phyloP scores from a whole-genome alignment of 1,140 invertebrate genomes.

The Drosophila leontia region DNA sequence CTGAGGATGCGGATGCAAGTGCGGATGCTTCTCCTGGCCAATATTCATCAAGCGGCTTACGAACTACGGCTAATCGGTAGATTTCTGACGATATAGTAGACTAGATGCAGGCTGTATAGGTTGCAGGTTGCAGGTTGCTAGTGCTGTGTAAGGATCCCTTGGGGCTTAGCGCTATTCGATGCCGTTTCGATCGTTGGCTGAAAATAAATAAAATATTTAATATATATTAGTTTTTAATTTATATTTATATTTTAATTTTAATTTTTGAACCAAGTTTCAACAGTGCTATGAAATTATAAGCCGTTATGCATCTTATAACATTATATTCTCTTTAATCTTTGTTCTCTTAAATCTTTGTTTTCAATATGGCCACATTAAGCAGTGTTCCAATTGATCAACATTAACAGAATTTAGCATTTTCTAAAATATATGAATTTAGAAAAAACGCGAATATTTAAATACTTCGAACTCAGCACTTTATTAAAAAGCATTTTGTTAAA shows the following conservation, averaged over 20 bases:
- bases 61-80: constrained; percentile 48
- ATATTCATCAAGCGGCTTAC: constrained; percentile 75
- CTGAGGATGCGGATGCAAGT: constrained; percentile 55
- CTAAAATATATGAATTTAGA: no score
- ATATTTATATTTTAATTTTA: no score
- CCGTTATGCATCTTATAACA: not conserved
- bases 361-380: no score
- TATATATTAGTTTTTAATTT: no score
- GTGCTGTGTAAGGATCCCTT: constrained; percentile 1
- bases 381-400: no score
- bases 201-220: not conserved
- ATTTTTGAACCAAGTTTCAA: not conserved
- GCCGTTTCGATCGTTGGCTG: constrained; percentile 18
- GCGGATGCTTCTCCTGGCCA: constrained; percentile 71
- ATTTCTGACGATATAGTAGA: constrained; percentile 51
- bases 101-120: constrained; percentile 50
- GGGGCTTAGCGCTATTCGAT: constrained; percentile 1
- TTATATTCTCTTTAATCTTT: not conserved
- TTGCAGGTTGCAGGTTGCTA: constrained; percentile 5
- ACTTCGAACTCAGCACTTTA: no score
- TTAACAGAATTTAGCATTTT: no score
- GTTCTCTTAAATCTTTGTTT: no score
- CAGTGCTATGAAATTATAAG: not conserved
- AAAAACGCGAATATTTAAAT: no score
- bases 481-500: no score